phyloP scores from a whole-genome alignment of 2,797 vertebrate genomes.

The Cygnus olor region DNA sequence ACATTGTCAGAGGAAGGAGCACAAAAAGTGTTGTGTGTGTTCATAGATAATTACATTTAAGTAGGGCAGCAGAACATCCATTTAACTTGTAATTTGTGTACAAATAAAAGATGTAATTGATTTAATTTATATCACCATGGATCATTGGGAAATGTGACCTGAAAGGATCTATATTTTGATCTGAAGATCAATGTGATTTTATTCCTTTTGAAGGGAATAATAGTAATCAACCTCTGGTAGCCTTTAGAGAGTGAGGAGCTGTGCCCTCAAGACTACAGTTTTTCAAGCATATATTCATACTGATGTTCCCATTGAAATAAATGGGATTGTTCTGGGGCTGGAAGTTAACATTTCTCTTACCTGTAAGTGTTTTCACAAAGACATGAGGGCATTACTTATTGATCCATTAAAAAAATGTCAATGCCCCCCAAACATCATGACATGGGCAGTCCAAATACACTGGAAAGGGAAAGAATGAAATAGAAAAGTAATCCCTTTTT shows the following conservation, averaged over 20 bases:
- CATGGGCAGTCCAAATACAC: neutral
- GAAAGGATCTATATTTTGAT: neutral
- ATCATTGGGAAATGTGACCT: constrained; percentile 25
- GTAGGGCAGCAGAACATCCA: neutral
- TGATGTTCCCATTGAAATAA: neutral
- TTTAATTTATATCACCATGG: constrained; percentile 11
- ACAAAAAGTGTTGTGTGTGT: neutral
- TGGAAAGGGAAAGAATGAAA: neutral
- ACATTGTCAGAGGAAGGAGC: neutral
- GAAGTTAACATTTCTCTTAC: neutral
- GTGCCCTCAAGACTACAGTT: neutral
- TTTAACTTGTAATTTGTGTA: constrained; percentile 23
- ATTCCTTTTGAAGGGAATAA: neutral
- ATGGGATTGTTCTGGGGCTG: neutral
- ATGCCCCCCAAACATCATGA: neutral
- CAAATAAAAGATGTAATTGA: constrained; percentile 23
- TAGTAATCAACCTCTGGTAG: neutral
- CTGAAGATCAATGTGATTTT: neutral
- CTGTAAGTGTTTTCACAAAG: neutral
- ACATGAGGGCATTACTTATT: neutral
- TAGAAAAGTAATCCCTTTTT: neutral
- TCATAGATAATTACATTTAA: constrained; percentile 5
- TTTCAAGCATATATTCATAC: neutral
- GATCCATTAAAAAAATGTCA: neutral
- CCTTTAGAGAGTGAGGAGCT: neutral